Evolutionary conservation across 2,888 invertebrate species (phyloP), one percentile per base, ranked within the genome.

Genomic region (Eupelmus urozonus): DNA sequence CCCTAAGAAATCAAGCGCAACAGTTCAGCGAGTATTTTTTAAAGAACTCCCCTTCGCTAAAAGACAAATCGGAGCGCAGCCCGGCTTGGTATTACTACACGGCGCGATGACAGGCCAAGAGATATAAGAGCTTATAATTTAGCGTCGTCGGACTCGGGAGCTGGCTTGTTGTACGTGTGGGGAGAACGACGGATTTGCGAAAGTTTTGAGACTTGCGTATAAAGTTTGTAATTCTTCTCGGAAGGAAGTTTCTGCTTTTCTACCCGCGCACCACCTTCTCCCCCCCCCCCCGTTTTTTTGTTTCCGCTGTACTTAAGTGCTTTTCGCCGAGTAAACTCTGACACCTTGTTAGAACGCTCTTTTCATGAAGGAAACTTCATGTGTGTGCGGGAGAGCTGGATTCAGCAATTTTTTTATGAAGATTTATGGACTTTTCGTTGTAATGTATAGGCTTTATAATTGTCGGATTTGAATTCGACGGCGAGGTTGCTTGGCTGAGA

Each of bases 291-390:
- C 29, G n/a, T n/a, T 62, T 53, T 25, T 53, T 51, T 34, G 27
- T 71, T 7, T 23, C 27, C n/a, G 27, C 27, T 45, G 16, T 29
- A 51, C 62, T 53, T 40, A 72, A 53, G 62, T 53, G 62, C 62
- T 62, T 72, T 62, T 72, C 57, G 40, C 71, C 25, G 51, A 59
- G 49, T 71, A 51, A 62, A 72, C 62, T 62, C 34, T 29, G 62
- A 62, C 53, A 25, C 51, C 25, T 40, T 53, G 62, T 72, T 72
- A 49, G 45, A 60, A 49, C 11, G 16, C 51, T 60, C 29, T 55
- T 57, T 23, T 72, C 16, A 49, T 51, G n/a, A 23, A 20, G 4
- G 40, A 34, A 62, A 72, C 40, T 40, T 53, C 34, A 51, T 18
- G 25, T 16, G 71, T 53, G 62, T 51, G 59, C 62, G 51, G 59